Percentiles rank a stretch among this genome's conserved stretches.
phyloP scores from a whole-genome alignment of 2,888 invertebrate genomes.

The Drosophila nigritarsus region DNA sequence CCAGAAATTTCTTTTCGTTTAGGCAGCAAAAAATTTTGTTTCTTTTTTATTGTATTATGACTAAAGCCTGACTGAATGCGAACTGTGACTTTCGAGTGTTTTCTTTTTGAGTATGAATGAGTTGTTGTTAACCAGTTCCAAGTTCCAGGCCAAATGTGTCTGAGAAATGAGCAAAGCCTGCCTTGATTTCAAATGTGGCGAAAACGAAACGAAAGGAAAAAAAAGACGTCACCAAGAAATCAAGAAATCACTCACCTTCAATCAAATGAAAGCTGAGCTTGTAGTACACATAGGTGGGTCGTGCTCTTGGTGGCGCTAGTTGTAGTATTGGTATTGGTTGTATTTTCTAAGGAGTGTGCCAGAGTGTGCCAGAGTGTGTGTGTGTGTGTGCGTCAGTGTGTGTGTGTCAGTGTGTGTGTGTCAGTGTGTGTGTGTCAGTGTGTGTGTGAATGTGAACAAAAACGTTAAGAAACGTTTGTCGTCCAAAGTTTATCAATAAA shows the following conservation, averaged over 20 bases:
- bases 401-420: background rate
- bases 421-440: background rate
- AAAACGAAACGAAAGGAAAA: constrained; percentile 9
- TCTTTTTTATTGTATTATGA: background rate
- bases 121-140: constrained; percentile 30
- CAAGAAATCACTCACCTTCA: constrained; percentile 52
- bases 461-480: constrained; percentile 9
- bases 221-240: constrained; percentile 44
- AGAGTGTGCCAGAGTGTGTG: constrained; percentile 1
- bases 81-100: constrained; percentile 31
- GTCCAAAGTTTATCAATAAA: constrained; percentile 11
- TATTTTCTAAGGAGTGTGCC: constrained; percentile 33
- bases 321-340: constrained; percentile 20
- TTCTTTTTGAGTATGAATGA: constrained; percentile 15
- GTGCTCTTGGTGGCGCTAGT: constrained; percentile 43
- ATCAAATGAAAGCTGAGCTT: constrained; percentile 52
- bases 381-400: background rate
- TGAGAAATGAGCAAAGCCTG: constrained; percentile 40
- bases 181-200: constrained; percentile 34
- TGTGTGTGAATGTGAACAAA: constrained; percentile 6
- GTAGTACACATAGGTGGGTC: constrained; percentile 30
- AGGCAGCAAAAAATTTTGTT: background rate
- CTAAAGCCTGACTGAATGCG: constrained; percentile 25
- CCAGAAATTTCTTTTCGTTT: constrained; percentile 10
- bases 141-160: background rate